Conservation (phyloP, 2,113 vertebrate species). For the Setophaga petechia region DNA sequence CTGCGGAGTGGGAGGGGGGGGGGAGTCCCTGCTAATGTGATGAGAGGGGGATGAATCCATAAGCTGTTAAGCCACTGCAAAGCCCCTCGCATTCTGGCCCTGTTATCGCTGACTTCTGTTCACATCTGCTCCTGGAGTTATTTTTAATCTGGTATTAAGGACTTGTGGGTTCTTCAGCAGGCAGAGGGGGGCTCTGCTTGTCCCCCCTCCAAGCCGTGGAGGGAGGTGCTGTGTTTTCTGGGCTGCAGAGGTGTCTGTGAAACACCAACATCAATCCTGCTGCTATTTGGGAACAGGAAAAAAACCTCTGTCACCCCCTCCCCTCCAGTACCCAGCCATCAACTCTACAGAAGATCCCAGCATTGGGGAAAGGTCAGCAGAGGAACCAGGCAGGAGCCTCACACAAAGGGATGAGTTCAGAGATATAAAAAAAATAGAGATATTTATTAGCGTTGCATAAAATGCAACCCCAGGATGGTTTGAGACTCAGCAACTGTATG, state of each 20-base stretch:
- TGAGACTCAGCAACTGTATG: rapidly evolving
- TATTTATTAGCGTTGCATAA: not conserved
- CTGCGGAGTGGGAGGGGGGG: not conserved
- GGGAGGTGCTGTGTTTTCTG: not conserved
- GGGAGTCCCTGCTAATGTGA: not conserved
- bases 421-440: conserved; percentile 6
- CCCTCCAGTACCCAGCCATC: not conserved
- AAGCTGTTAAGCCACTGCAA: conserved; percentile 46
- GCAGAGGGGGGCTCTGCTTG: not conserved
- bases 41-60: not conserved
- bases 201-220: not conserved
- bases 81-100: not conserved
- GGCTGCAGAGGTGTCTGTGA: not conserved
- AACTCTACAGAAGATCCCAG: not conserved
- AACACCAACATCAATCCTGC: not conserved
- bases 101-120: not conserved
- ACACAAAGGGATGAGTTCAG: not conserved
- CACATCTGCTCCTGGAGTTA: conserved; percentile 40
- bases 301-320: rapidly evolving
- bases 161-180: not conserved
- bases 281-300: too few species aligned
- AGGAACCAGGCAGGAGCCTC: not conserved
- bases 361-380: not conserved
- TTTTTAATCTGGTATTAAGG: conserved; percentile 48
- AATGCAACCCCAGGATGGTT: not conserved